These are phyloP conservation scores for Diuraphis noxia DNA, from an alignment of 1,140 invertebrate species.

Conservation along the genomic window DNA sequence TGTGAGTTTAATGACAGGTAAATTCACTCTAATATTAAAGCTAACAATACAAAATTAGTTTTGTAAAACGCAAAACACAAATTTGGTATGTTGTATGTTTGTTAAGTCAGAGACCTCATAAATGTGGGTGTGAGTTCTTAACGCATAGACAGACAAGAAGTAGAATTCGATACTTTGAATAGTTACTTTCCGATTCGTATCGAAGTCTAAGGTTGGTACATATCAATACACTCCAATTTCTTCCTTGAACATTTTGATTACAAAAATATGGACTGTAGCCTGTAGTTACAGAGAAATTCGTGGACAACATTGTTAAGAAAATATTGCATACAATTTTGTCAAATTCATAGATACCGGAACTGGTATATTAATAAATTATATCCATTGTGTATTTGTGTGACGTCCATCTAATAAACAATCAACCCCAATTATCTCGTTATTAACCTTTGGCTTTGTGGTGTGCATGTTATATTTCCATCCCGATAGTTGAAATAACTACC, in stretches of 20 bases:
- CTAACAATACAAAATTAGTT: background rate
- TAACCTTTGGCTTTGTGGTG: no score
- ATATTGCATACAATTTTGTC: background rate
- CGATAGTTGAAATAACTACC: background rate
- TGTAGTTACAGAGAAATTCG: background rate
- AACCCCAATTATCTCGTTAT: background rate
- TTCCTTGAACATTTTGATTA: no score
- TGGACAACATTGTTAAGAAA: background rate
- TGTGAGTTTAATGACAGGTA: background rate
- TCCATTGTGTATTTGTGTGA: background rate
- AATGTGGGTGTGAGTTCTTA: background rate
- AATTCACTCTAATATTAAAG: background rate
- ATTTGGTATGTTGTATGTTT: background rate
- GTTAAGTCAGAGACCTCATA: background rate
- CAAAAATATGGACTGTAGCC: background rate
- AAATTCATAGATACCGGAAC: background rate
- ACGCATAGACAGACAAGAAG: background rate
- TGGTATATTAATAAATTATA: no score
- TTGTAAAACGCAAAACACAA: background rate
- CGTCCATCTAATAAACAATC: background rate
- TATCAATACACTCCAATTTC: no score
- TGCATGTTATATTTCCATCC: no score
- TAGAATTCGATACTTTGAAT: no score
- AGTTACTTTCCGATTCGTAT: no score
- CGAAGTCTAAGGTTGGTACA: no score